Base-by-base conservation (phyloP, 2,113 vertebrate species). In the Podarcis cretensis region DNA sequence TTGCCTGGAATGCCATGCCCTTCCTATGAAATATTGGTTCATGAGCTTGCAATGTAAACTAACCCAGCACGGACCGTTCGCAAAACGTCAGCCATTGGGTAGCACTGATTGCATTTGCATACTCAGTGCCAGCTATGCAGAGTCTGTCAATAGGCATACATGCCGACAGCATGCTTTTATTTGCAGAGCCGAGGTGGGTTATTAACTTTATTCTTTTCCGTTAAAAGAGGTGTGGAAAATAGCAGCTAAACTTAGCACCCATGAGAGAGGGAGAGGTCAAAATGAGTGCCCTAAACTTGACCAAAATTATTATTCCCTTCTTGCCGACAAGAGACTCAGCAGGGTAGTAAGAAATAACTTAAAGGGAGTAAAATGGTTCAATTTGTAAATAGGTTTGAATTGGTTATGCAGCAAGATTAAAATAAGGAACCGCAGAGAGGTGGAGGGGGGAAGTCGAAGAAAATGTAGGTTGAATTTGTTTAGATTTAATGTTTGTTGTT, bases 21-120 rank as follows among this genome's bases (percentile, higher is more conserved):
- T 63, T 90, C 95, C 94, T 95, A 94, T 96, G 94, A 95, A 93
- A 95, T 92, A 94, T 88, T 94, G 92, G 93, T 95, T 94, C 93
- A 93, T 95, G 93, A 95, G 93, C 91, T 95, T 95, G 92, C 94
- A 90, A 90, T 90, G 94, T 95, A 96, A 97, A 96, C 92, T 90
- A 89, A 95, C 94, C 94, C 95, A 94, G 94, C 96, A 86, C 92
- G 94, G 92, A 96, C 94, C 95, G 90, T 92, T 92, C 95, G 90
- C 77, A 92, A 95, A 93, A 95, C 94, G 95, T 93, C 92, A 93
- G 94, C 89, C 90, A 93, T 91, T 90, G 96, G 94, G 96, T 97
- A 93, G 91, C 94, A 93, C 79, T 37, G 96, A 95, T 93, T 79
- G 84, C 3, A 1, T 88, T 84, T 87, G 30, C 1, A 4, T 87